phyloP scores from a whole-genome alignment of 2,113 vertebrate species.

The Melanotaenia duboulayi region DNA sequence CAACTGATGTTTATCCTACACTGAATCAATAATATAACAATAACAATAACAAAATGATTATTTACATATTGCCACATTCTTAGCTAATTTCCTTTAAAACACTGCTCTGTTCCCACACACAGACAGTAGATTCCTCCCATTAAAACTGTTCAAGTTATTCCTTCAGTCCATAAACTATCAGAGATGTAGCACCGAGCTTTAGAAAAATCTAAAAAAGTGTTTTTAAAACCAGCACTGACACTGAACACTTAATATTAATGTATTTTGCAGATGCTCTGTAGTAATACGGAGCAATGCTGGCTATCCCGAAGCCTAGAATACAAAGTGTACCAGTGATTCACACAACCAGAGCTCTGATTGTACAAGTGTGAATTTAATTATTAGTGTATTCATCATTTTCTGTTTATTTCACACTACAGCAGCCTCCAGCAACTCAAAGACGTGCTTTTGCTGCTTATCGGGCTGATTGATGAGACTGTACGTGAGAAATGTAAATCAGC shows the following conservation, averaged over 20 bases:
- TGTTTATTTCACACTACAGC: not conserved
- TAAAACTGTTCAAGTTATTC: conserved; percentile 30
- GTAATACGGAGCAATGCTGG: not conserved
- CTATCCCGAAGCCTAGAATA: not conserved
- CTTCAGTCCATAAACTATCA: conserved; percentile 27
- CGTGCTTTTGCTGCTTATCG: too few relatives aligned
- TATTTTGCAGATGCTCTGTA: not conserved
- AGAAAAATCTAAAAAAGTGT: conserved; percentile 11
- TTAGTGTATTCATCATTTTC: not conserved
- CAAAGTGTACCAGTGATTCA: conserved; percentile 9
- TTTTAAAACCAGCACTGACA: conserved; percentile 27
- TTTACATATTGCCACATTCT: conserved; percentile 10
- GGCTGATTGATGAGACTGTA: not conserved
- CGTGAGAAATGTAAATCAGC: not conserved
- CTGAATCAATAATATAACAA: conserved; percentile 8
- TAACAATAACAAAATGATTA: conserved; percentile 1
- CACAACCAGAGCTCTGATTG: not conserved
- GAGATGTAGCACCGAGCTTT: conserved; percentile 6
- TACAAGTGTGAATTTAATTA: not conserved
- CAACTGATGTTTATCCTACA: conserved; percentile 1
- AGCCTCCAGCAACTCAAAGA: too few relatives aligned
- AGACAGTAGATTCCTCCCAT: conserved; percentile 3
- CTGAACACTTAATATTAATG: not conserved
- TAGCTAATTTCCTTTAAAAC: conserved; percentile 6
- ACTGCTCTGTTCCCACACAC: not conserved